Conservation (phyloP, 2,888 invertebrate genomes). For the Lithophane semibrunnea region DNA sequence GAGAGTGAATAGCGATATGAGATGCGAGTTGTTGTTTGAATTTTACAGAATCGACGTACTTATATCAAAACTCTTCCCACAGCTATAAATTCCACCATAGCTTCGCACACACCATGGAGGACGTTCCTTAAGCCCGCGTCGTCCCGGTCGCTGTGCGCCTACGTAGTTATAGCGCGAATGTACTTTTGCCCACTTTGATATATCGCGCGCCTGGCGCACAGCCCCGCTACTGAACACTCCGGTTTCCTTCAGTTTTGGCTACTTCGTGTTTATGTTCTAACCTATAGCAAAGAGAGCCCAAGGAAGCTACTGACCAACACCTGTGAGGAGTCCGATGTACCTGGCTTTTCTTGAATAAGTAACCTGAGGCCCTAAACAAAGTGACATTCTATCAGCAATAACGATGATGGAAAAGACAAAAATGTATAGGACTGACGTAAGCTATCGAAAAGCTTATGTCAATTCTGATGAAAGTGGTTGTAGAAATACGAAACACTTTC, state of each 20-base stretch:
- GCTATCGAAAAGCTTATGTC: too few relatives aligned
- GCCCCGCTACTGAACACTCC: slow-evolving; percentile 76
- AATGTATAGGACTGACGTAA: too few relatives aligned
- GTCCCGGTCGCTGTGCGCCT: slow-evolving; percentile 87
- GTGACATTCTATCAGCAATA: too few relatives aligned
- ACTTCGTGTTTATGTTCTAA: slow-evolving; percentile 7
- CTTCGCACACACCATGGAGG: slow-evolving; percentile 49
- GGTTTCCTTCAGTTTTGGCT: slow-evolving; percentile 41
- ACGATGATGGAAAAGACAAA: too few relatives aligned
- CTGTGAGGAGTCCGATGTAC: background rate
- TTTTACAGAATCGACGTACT: too few relatives aligned
- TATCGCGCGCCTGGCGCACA: slow-evolving; percentile 80
- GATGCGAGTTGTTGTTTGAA: too few relatives aligned
- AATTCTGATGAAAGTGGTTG: too few relatives aligned
- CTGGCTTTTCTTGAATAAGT: background rate
- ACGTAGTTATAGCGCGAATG: slow-evolving; percentile 90
- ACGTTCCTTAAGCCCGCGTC: slow-evolving; percentile 78
- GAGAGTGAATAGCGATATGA: too few relatives aligned
- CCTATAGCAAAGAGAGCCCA: background rate
- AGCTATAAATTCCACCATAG: slow-evolving; percentile 55
- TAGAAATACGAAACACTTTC: too few relatives aligned
- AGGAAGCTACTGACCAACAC: background rate
- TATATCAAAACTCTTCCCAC: too few relatives aligned
- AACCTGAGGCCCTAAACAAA: too few relatives aligned
- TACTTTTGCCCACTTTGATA: slow-evolving; percentile 91